A percentile compares a stretch with the other conserved stretches of the same genome.
Conservation (phyloP, 2,888 invertebrate genomes). For the Synergus laeviventris region DNA sequence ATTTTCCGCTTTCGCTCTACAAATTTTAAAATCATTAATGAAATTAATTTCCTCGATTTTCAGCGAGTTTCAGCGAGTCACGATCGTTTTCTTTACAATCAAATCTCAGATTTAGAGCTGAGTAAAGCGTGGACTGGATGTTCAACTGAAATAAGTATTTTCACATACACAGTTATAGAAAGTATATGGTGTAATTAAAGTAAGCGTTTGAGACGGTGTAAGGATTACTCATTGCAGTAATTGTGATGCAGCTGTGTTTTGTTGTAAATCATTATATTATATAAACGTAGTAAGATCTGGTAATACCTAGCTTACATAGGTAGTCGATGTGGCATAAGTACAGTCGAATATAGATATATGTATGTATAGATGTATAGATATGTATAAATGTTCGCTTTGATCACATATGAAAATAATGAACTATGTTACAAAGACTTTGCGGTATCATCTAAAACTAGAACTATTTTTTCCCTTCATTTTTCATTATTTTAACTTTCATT, state of each 20-base stretch:
- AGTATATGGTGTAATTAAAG: constrained; percentile 25
- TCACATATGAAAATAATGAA: constrained; percentile 44
- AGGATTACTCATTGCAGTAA: constrained; percentile 1
- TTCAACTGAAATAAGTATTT: background rate
- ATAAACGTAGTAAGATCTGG: constrained; percentile 46
- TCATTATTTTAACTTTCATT: too few relatives aligned
- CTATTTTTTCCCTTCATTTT: too few relatives aligned
- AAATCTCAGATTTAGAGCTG: constrained; percentile 12
- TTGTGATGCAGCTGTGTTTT: constrained; percentile 30
- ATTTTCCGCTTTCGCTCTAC: constrained; percentile 19
- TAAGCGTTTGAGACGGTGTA: background rate
- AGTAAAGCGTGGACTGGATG: background rate
- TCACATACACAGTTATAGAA: background rate
- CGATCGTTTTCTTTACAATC: constrained; percentile 11
- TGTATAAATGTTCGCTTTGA: constrained; percentile 14
- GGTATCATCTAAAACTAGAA: background rate
- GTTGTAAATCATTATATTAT: constrained; percentile 52
- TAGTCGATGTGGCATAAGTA: background rate
- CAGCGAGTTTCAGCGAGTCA: constrained; percentile 18
- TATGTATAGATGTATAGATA: constrained; percentile 7
- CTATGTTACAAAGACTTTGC: constrained; percentile 45
- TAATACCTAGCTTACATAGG: constrained; percentile 19
- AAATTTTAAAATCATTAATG: constrained; percentile 21
- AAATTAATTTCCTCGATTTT: constrained; percentile 21
- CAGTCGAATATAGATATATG: constrained; percentile 31